Conservation (phyloP, 1,140 invertebrate genomes). For the Drosophila tristis region DNA sequence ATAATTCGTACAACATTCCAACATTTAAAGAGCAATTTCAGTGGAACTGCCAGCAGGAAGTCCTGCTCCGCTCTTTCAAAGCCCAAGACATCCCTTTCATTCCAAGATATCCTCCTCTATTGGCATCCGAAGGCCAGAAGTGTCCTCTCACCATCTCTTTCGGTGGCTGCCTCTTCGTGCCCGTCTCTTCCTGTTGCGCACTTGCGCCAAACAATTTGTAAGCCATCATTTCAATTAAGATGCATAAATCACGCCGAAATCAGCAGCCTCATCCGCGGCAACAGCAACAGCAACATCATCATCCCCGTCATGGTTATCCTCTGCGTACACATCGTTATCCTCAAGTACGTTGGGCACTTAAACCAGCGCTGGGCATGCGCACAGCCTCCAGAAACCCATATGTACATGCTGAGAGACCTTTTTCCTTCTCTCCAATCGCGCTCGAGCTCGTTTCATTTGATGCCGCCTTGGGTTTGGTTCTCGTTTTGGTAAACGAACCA, state of each 20-base stretch:
- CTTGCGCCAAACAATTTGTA: slow-evolving; percentile 76
- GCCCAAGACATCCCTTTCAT: slow-evolving; percentile 24
- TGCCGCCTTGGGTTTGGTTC: slow-evolving; percentile 44
- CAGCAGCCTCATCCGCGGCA: slow-evolving; percentile 61
- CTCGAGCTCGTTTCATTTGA: slow-evolving; percentile 59
- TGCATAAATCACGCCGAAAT: slow-evolving; percentile 78
- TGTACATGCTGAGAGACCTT: slow-evolving; percentile 53
- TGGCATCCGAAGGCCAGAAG: slow-evolving; percentile 37
- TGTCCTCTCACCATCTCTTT: neutral
- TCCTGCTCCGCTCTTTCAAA: slow-evolving; percentile 29
- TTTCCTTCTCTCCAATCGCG: slow-evolving; percentile 39
- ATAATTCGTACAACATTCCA: neutral
- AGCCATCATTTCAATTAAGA: slow-evolving; percentile 82
- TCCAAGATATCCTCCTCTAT: slow-evolving; percentile 43
- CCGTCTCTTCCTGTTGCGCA: slow-evolving; percentile 17
- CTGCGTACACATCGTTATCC: slow-evolving; percentile 70
- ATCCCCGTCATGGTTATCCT: slow-evolving; percentile 47
- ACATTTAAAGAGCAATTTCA: neutral
- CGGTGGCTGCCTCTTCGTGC: neutral
- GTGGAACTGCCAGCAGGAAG: slow-evolving; percentile 48
- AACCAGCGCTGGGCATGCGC: slow-evolving; percentile 56
- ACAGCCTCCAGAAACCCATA: slow-evolving; percentile 46
- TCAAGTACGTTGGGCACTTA: slow-evolving; percentile 76
- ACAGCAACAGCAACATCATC: slow-evolving; percentile 31
- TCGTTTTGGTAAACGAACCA: slow-evolving; percentile 71